phyloP scores from a whole-genome alignment of 2,888 invertebrate genomes.

The Synergus laeviventris region DNA sequence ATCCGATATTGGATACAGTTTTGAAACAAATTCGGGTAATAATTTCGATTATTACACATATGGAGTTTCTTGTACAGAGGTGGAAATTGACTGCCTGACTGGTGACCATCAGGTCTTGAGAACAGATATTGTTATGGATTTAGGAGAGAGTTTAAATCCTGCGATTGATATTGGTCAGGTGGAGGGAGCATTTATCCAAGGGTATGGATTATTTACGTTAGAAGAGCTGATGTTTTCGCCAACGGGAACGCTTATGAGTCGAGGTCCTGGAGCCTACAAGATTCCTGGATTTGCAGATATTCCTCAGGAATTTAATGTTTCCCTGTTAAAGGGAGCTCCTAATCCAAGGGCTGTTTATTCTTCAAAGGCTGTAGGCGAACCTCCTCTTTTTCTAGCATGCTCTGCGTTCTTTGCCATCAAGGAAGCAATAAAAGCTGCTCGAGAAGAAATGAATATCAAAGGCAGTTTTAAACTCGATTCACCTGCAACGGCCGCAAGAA shows the following conservation, averaged over 20 bases:
- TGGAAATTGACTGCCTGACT: slow-evolving; percentile 95
- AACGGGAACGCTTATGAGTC: slow-evolving; percentile 86
- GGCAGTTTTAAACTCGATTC: slow-evolving; percentile 83
- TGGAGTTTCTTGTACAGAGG: slow-evolving; percentile 91
- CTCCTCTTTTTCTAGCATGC: slow-evolving; percentile 93
- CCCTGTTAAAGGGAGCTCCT: slow-evolving; percentile 91
- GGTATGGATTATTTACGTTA: slow-evolving; percentile 93
- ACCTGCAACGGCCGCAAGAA: slow-evolving; percentile 92
- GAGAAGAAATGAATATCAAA: slow-evolving; percentile 82
- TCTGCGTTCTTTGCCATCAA: slow-evolving; percentile 93
- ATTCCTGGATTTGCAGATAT: slow-evolving; percentile 95
- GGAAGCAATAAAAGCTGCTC: slow-evolving; percentile 88
- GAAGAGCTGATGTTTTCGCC: slow-evolving; percentile 94
- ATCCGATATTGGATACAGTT: slow-evolving; percentile 85
- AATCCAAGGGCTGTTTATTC: slow-evolving; percentile 96
- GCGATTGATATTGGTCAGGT: slow-evolving; percentile 98
- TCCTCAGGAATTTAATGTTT: slow-evolving; percentile 94
- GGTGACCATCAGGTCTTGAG: slow-evolving; percentile 93
- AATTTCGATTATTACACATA: slow-evolving; percentile 91
- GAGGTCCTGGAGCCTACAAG: slow-evolving; percentile 96
- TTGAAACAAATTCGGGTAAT: slow-evolving; percentile 83
- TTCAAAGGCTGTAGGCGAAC: slow-evolving; percentile 98
- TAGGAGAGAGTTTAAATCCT: slow-evolving; percentile 96
- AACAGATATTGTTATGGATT: slow-evolving; percentile 97
- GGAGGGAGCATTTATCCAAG: slow-evolving; percentile 96